Conservation (phyloP, 92 coral and sea anemone genomes). For the Paragorgia papillata region DNA sequence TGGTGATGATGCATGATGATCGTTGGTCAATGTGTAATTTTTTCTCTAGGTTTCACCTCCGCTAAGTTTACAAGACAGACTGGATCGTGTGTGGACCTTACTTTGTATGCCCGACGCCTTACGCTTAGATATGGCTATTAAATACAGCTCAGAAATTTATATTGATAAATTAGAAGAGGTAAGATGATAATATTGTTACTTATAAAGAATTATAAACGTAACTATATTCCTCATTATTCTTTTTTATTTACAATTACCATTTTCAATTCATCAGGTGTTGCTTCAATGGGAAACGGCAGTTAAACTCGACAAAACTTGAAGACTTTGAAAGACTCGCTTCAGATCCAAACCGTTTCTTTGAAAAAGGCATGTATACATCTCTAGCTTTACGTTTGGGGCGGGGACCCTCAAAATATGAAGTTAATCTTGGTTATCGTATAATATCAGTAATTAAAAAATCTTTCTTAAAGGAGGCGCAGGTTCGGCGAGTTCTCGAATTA, state of each 20-base stretch:
- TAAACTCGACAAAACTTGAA: slow-evolving; percentile 78
- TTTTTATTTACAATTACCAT: too few relatives aligned
- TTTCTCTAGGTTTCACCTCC: slow-evolving; percentile 54
- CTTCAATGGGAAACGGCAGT: slow-evolving; percentile 81
- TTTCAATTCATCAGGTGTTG: slow-evolving; percentile 72
- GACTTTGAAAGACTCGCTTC: slow-evolving; percentile 95
- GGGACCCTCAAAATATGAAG: too few relatives aligned
- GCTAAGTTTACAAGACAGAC: slow-evolving; percentile 72
- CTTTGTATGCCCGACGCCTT: slow-evolving; percentile 88
- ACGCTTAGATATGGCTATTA: slow-evolving; percentile 93
- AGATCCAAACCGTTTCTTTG: slow-evolving; percentile 97
- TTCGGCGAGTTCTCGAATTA: slow-evolving; percentile 76
- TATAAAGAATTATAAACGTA: too few relatives aligned
- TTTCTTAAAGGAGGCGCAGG: slow-evolving; percentile 62
- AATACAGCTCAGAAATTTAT: slow-evolving; percentile 91
- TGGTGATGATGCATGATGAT: not conserved
- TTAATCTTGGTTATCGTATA: too few relatives aligned
- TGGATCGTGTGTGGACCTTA: slow-evolving; percentile 88
- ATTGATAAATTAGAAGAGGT: slow-evolving; percentile 71
- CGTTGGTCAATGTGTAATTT: not conserved
- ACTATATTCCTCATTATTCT: too few relatives aligned
- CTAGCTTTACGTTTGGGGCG: too few relatives aligned
- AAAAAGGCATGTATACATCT: slow-evolving; percentile 77
- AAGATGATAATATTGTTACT: not conserved
- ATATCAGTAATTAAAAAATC: too few relatives aligned